These are phyloP conservation scores for Sycobia sp. DNA, from an alignment of 1,140 invertebrate species.

Conservation along the genomic window DNA sequence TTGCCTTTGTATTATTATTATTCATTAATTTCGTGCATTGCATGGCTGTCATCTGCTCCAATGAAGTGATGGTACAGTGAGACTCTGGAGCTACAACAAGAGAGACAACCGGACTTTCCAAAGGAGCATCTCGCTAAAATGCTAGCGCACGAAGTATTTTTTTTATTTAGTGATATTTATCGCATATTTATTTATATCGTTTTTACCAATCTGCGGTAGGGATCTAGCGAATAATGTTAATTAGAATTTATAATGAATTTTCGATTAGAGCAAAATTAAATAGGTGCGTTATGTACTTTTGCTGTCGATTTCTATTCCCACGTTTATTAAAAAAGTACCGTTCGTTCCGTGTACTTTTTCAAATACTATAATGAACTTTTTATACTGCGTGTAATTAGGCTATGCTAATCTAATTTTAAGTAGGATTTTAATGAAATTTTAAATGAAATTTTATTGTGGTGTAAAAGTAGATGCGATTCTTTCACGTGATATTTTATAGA, in stretches of 20 bases:
- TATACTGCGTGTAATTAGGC: slow-evolving; percentile 28
- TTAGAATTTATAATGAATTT: slow-evolving; percentile 25
- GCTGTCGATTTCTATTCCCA: not conserved
- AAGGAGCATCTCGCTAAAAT: slow-evolving; percentile 59
- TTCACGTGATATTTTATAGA: slow-evolving; percentile 37
- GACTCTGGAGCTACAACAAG: slow-evolving; percentile 58
- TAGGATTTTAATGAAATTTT: slow-evolving; percentile 32
- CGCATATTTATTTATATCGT: slow-evolving; percentile 42
- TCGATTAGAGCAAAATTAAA: slow-evolving; percentile 20
- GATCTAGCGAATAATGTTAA: slow-evolving; percentile 33
- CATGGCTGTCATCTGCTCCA: slow-evolving; percentile 51
- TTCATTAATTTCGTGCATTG: slow-evolving; percentile 60
- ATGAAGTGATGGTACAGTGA: slow-evolving; percentile 56
- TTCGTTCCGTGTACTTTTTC: slow-evolving; percentile 13
- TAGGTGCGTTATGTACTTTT: slow-evolving; percentile 20
- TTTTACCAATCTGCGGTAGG: slow-evolving; percentile 34
- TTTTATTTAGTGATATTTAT: slow-evolving; percentile 43
- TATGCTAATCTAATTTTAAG: slow-evolving; percentile 27
- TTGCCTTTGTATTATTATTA: slow-evolving; percentile 57
- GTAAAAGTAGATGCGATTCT: slow-evolving; percentile 27
- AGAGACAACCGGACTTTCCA: slow-evolving; percentile 55
- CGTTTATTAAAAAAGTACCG: slow-evolving; percentile 20
- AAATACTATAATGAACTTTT: slow-evolving; percentile 33
- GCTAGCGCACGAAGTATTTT: slow-evolving; percentile 47
- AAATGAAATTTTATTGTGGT: slow-evolving; percentile 29